phyloP scores from a whole-genome alignment of 2,888 invertebrate species.

The Priocnemis perturbator region DNA sequence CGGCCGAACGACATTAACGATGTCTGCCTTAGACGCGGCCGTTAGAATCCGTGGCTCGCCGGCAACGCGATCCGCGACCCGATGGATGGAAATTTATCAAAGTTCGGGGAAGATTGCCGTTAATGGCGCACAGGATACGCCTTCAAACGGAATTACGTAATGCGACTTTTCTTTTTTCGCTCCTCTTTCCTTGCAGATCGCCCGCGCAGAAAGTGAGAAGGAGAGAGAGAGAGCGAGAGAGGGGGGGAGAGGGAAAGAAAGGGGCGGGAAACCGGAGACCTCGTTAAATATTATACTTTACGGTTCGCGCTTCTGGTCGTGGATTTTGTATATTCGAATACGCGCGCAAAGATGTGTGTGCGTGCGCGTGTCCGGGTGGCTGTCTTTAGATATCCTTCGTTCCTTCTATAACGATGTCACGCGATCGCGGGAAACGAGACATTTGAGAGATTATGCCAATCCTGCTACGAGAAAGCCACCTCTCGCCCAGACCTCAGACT shows the following conservation, averaged over 20 bases:
- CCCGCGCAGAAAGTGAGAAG: slow-evolving; percentile 18
- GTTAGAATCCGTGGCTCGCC: slow-evolving; percentile 13
- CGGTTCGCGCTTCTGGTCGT: slow-evolving; percentile 52
- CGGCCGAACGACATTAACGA: slow-evolving; percentile 21
- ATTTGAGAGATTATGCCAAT: slow-evolving; percentile 73
- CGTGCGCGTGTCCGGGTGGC: not conserved
- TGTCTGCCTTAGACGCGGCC: not conserved
- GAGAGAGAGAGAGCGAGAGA: slow-evolving; percentile 23
- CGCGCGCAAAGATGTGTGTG: not conserved
- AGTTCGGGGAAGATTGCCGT: slow-evolving; percentile 59
- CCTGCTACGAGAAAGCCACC: slow-evolving; percentile 25
- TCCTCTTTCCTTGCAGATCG: slow-evolving; percentile 10
- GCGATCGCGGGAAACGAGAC: slow-evolving; percentile 69
- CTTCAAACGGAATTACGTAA: slow-evolving; percentile 72
- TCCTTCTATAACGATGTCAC: slow-evolving; percentile 61
- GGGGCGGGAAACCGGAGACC: slow-evolving; percentile 34
- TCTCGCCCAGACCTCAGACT: no score
- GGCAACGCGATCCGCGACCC: slow-evolving; percentile 57
- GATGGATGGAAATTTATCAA: slow-evolving; percentile 66
- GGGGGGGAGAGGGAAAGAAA: slow-evolving; percentile 16
- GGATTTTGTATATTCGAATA: not conserved
- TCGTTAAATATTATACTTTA: slow-evolving; percentile 73
- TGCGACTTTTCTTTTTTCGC: slow-evolving; percentile 56
- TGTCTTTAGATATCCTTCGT: slow-evolving; percentile 1
- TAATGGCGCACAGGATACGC: slow-evolving; percentile 71